Percentiles rank a stretch among this genome's conserved stretches.
Conservation (phyloP, 2,888 invertebrate genomes). For the Polymixis lichenea region DNA sequence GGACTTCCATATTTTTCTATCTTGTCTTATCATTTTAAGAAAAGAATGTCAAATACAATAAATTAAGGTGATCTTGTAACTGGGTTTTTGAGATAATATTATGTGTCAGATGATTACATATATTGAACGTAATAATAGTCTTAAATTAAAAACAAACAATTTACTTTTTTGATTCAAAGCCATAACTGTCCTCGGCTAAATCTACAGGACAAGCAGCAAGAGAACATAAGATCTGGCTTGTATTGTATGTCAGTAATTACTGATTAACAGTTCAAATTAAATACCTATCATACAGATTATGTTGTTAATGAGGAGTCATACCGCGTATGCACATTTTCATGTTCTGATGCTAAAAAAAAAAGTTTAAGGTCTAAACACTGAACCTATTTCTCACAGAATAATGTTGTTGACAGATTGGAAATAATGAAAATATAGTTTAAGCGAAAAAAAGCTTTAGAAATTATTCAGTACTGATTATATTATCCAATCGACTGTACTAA, state of each 20-base stretch:
- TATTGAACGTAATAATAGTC: background rate
- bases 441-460: background rate
- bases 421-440: background rate
- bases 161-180: background rate
- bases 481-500: background rate
- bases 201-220: background rate
- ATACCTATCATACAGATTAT: background rate
- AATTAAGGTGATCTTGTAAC: background rate
- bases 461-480: background rate
- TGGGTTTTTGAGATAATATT: background rate
- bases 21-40: too few relatives aligned
- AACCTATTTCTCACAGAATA: background rate
- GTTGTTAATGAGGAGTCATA: background rate
- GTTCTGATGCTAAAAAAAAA: background rate
- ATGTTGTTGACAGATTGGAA: too few relatives aligned
- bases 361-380: background rate
- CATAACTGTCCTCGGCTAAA: background rate
- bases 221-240: background rate
- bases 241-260: conserved; percentile 7
- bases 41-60: background rate
- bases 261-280: background rate
- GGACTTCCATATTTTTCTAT: background rate
- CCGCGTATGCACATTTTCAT: background rate
- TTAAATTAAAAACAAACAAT: background rate
- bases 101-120: background rate